Base-by-base conservation (phyloP, 2,888 invertebrate species). In the Lissocephala sabroskyi region DNA sequence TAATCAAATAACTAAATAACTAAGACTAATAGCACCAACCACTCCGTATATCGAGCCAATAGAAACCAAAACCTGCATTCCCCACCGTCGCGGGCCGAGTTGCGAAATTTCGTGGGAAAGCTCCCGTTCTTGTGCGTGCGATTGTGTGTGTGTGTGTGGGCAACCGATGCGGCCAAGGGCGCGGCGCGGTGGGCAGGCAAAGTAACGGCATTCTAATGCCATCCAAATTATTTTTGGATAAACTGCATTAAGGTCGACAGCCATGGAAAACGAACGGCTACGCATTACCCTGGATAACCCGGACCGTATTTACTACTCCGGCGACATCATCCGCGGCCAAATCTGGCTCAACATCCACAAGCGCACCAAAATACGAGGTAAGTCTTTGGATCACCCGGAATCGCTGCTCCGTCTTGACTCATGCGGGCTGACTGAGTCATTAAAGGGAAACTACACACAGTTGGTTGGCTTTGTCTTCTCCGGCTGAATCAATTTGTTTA, bases 291-390 rank as follows among this genome's bases (percentile, higher is more conserved):
- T 84, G 56, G 82, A 83, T 44, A 82, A 80, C 58, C 73, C 83
- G 39, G 82, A 84, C 11, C 79, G 79, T 28, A 73, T 79, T 6
- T 84, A 82, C 44, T 80, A 75, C 59, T 82, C 80, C 48, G 84
- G 84, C 39, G 81, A 84, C 52, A 65, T 74, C 14, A 82, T 84
- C 41, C 78, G 75, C 41, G 84, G 84, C 18, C 78, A 82, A 56
- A 82, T 84, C 46, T 81, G 79, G 66, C 67, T 84, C 58, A 82
- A 82, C 60, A 56, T 83, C n/a, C 68, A 62, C 41, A 84, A 84
- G 58, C 82, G 83, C 46, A 79, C 81, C 0, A 84, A 83, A 68
- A 83, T 84, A 45, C 74, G 82, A 55, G 84, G 84, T 84, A 79
- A 80, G 80, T 71, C 45, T 14, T 17, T 37, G 52, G 52, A 58